Evolutionary conservation across 2,888 invertebrate genomes (phyloP).

Genomic region (Andrena fulva): DNA sequence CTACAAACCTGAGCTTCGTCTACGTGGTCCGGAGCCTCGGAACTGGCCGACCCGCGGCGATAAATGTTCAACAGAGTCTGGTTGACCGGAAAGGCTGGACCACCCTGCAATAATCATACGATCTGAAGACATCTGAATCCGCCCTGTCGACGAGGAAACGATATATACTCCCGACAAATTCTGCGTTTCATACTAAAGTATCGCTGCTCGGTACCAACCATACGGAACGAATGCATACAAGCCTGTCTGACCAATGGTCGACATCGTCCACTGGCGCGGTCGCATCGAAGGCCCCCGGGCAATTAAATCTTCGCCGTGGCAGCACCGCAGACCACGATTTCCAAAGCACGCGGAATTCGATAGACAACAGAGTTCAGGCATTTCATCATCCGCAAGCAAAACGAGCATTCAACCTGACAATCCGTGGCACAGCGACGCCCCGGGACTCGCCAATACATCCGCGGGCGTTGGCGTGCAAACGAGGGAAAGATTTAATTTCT

Average conservation of each 20-base stretch:
- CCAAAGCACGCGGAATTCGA: neutral
- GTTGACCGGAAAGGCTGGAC: constrained; percentile 83
- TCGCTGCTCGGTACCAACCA: neutral
- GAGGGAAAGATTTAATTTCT: constrained; percentile 35
- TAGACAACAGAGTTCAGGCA: constrained; percentile 8
- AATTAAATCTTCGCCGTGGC: constrained; percentile 11
- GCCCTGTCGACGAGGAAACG: constrained; percentile 11
- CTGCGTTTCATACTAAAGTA: neutral
- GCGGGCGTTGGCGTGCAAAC: neutral
- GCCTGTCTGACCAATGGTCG: neutral
- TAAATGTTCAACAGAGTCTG: constrained; percentile 85
- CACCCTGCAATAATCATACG: constrained; percentile 79
- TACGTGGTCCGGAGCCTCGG: constrained; percentile 80
- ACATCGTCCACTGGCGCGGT: neutral
- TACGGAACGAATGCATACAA: neutral
- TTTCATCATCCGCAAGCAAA: constrained; percentile 11
- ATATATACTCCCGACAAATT: constrained; percentile 15
- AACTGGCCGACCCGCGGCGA: constrained; percentile 83
- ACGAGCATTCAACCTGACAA: neutral
- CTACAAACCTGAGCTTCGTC: constrained; percentile 82
- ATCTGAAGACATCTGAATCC: constrained; percentile 60
- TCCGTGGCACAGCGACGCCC: neutral
- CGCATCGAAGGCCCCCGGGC: neutral
- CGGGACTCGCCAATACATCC: neutral
- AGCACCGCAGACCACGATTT: neutral